Evolutionary conservation across 2,888 invertebrate genomes (phyloP), one percentile per base, ranked within the genome.

Genomic region (Hyalella azteca): DNA sequence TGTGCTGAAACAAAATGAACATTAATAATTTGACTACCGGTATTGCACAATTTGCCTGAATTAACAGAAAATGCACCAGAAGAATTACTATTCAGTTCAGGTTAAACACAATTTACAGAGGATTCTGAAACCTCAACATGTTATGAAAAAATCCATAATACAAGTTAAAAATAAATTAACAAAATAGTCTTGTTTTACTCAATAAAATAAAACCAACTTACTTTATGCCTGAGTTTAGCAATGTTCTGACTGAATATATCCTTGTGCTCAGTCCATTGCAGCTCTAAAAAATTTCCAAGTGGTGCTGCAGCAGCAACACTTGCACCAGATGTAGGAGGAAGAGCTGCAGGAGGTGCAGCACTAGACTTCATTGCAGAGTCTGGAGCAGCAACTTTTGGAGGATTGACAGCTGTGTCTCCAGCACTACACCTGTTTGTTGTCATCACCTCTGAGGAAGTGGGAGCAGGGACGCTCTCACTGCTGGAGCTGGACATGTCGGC

Each of bases 201-300:
- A 19, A 3, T 9, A 19, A 26, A 26, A 22, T 66, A 26, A 9
- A 32, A 19, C 15, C 19, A 22, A 66, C 22, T 39, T 75, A 83
- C 83, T 81, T 83, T 81, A 13, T 75, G 45, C 15, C 83, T 75
- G 45, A 83, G 73, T 32, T 78, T 78, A 22, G 78, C 78, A 40
- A 83, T 81, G 59, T 81, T 81, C 39, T 80, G 78, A 59, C 78
- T 79, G 60, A 83, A 83, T 40, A 83, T 79, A 22, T n/a, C 41
- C 5, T 73, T 22, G 59, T 83, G 83, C 9, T 83, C 83, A 49
- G 73, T 78, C 83, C 83, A 83, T 77, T 83, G 83, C 13, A 83
- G 73, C 22, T 78, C 81, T 13, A 81, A 59, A 40, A 81, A 32
- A n/a, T 83, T 81, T n/a, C 29, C 48, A 22, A n/a, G 19, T 13